phyloP scores from a whole-genome alignment of 2,888 invertebrate species.

The Plagodis dolabraria region DNA sequence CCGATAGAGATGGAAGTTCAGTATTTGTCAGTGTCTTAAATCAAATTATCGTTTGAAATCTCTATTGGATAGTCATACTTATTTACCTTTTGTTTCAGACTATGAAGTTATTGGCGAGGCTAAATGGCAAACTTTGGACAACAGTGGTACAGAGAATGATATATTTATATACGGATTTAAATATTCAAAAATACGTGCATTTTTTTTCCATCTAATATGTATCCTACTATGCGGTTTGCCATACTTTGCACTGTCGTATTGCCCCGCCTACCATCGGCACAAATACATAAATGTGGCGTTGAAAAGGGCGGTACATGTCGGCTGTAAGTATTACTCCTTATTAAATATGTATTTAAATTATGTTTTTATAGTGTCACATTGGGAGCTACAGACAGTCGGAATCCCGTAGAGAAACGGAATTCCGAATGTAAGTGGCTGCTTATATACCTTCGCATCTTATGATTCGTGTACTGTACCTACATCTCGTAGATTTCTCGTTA shows the following conservation, averaged over 20 bases:
- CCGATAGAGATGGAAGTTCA: too few relatives aligned
- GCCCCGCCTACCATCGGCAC: slow-evolving; percentile 80
- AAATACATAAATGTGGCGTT: slow-evolving; percentile 85
- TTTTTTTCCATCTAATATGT: slow-evolving; percentile 79
- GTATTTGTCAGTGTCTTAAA: too few relatives aligned
- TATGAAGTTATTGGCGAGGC: slow-evolving; percentile 84
- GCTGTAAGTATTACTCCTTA: slow-evolving; percentile 68
- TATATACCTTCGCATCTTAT: too few relatives aligned
- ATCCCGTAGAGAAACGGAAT: too few relatives aligned
- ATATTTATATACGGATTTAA: slow-evolving; percentile 82
- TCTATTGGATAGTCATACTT: too few relatives aligned
- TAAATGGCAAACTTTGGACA: slow-evolving; percentile 81
- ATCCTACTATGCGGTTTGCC: slow-evolving; percentile 83
- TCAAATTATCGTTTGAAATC: too few relatives aligned
- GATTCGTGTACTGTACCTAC: too few relatives aligned
- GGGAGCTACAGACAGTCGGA: too few relatives aligned
- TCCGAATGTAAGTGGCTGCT: too few relatives aligned
- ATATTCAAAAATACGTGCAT: slow-evolving; percentile 68
- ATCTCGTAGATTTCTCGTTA: too few relatives aligned
- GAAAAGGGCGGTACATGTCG: slow-evolving; percentile 81
- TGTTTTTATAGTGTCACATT: background rate
- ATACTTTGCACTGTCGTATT: slow-evolving; percentile 83
- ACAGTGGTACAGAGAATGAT: slow-evolving; percentile 74
- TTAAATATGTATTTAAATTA: background rate
- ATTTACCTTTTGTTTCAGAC: slow-evolving; percentile 59